Evolutionary conservation across 1,140 invertebrate species (phyloP), one percentile per base, ranked within the genome.

Genomic region (Zaprionus tsacasi): DNA sequence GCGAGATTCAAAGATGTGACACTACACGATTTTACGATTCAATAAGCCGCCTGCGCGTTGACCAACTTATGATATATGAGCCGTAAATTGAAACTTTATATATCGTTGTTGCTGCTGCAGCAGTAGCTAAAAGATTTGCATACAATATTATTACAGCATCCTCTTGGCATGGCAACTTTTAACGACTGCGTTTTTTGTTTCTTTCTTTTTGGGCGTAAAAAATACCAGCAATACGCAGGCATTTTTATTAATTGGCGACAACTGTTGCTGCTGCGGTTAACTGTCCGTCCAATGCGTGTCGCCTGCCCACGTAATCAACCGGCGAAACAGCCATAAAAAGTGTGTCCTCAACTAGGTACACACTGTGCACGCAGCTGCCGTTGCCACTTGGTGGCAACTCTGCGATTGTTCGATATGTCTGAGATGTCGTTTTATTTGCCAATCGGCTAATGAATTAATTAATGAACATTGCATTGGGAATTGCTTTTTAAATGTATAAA

Each of bases 61-160:
- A 36, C 70, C 78, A 79, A 80, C 63, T 80, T 89, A 89, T 88
- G 85, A 88, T 88, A 88, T 89, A 88, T 88, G 85, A 88, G 65
- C 75, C 83, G 83, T 88, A 88, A 88, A 88, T 88, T 89, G 83
- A 88, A 89, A 88, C 80, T 88, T 87, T 83, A 87, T 87, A 87
- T 88, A 69, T 40, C 58, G 33, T 43, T 65, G 40, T 30, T 45
- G 63, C 43, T 48, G 6, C n/a, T 67, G 67, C 48, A 57, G 68
- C 61, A 65, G 73, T 66, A 76, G 78, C 73, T 52, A 45, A 77
- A 73, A 80, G 78, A 88, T 88, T 88, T 88, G 81, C 83, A 89
- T 89, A 80, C 85, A 77, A 75, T 83, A 83, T 89, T 89, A 89
- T 88, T 88, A 88, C 83, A 89, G 81, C 83, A 87, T 87, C 82